Conservation (phyloP, 1,140 invertebrate genomes). For the Aphidius ervi region DNA sequence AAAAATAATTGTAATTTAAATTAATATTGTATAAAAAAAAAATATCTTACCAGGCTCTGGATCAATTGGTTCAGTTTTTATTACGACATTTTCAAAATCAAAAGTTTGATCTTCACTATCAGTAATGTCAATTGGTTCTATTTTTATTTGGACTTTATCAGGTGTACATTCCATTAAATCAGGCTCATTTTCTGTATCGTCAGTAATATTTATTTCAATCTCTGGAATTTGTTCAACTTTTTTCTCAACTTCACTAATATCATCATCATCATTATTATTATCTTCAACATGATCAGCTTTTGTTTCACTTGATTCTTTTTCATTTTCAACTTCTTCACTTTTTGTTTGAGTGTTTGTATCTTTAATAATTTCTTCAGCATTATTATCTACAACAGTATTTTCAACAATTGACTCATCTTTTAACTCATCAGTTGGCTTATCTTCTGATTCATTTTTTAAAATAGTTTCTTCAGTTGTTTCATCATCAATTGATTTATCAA, state of each 20-base stretch:
- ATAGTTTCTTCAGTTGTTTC: slow-evolving; percentile 39
- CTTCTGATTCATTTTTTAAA: slow-evolving; percentile 45
- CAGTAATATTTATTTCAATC: background rate
- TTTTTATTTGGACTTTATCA: slow-evolving; percentile 59
- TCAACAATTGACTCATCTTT: slow-evolving; percentile 36
- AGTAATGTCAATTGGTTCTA: slow-evolving; percentile 43
- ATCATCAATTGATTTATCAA: slow-evolving; percentile 51
- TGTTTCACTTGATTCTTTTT: slow-evolving; percentile 15
- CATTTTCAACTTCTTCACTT: slow-evolving; percentile 34
- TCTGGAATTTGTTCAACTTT: slow-evolving; percentile 9
- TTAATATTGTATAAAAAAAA: background rate
- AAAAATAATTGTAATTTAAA: background rate
- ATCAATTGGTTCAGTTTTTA: slow-evolving; percentile 61
- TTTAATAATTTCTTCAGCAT: slow-evolving; percentile 33
- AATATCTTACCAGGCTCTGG: slow-evolving; percentile 55
- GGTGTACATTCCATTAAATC: slow-evolving; percentile 21
- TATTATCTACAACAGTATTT: slow-evolving; percentile 38
- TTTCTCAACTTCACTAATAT: slow-evolving; percentile 35
- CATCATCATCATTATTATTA: slow-evolving; percentile 10
- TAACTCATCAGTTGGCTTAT: slow-evolving; percentile 48
- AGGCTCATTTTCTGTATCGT: background rate
- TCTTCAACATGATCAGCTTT: slow-evolving; percentile 5
- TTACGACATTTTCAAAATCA: slow-evolving; percentile 46
- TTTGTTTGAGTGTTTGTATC: slow-evolving; percentile 37
- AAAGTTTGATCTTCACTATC: slow-evolving; percentile 28